Evolutionary conservation across 2,797 vertebrate species (phyloP), one percentile per base, ranked within the genome.

Genomic region (Pangasius larnaudii): DNA sequence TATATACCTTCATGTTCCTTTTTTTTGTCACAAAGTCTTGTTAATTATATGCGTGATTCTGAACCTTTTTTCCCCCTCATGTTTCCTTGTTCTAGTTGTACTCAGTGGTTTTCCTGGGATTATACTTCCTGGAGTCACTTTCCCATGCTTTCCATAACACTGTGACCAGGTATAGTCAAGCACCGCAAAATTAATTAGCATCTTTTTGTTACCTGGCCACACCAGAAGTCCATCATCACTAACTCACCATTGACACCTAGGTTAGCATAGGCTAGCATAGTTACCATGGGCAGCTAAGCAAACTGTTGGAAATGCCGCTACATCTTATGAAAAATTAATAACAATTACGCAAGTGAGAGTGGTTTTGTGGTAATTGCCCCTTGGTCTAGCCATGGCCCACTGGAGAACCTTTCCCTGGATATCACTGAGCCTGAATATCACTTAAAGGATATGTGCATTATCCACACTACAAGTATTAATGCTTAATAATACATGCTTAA

Each of bases 151-250:
- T 24, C 39, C 36, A 33, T 53, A 59, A 75, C 58, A 77, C 59
- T 58, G 56, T 84, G 78, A 81, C 63, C 86, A 86, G 69, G 86
- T 85, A 84, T 67, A 67, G 84, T 89, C 71, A 81, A 84, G 69
- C 79, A n/a, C 79, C 75, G 65, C 88, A 75, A 85, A 89, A 92
- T 92, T 91, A 56, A 91, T 92, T 71, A 8, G 22, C n/a, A 27
- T 67, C 85, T 87, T 91, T 91, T 88, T 91, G 89, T 84, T 65
- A 61, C 69, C 87, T 90, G 87, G 90, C 91, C 88, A 78, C 67
- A 61, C 81, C 90, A 86, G 92, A 91, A 91, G 86, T 90, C 89
- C 89, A 69, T 69, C 94, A 92, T 95, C 94, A 95, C 95, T 96
- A 96, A 92, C 93, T 94, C 94, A 95, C 95, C 94, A 94, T 90